Base-by-base conservation (phyloP, 2,888 invertebrate genomes). In the Halocaridina rubra region DNA sequence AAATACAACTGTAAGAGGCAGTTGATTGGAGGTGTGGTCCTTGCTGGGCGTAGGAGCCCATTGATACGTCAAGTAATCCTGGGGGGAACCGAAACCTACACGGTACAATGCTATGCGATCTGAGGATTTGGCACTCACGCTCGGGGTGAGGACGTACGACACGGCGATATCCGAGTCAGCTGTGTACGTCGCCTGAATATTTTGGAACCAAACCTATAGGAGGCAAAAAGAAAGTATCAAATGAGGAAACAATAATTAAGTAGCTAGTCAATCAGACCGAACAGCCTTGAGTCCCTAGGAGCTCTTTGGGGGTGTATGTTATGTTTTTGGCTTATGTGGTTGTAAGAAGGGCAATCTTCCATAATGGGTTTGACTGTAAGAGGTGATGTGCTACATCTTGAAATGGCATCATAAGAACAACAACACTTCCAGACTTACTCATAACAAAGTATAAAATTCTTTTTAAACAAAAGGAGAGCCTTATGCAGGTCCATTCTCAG, bases 81-180 rank as follows among this genome's bases (percentile, higher is more conserved):
- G 85, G 1, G 85, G 80, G 7, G 87, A 82, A 13, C 39, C 59
- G 46, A 87, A 87, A 5, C 87, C 87, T 13, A 87, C 85, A 7
- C 74, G 80, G 53, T 87, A 87, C 13, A 87, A 74, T 0, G 85
- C 87, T 5, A 87, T 59, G 1, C 87, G 33, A 19, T 87, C 87
- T 0, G 86, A 82, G 0, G 86, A 80, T 29, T 82, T 82, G 8
- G 82, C 79, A 0, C 74, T 74, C 33, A 87, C 79, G n/a, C 57
- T 22, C 0, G 27, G 3, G 8, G 64, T 64, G 13, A 79, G 27
- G 13, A 53, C 24, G 19, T 79, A 79, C 4, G 74, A 64, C 10
- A 84, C 79, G 1, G 84, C 79, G 19, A 84, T 78, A 32, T 84
- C 84, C 1, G 78, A 39, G 71, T 84, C 84, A n/a, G 72, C 71